Base-by-base conservation (phyloP, 2,113 vertebrate genomes). In the Pseudonaja textilis region DNA sequence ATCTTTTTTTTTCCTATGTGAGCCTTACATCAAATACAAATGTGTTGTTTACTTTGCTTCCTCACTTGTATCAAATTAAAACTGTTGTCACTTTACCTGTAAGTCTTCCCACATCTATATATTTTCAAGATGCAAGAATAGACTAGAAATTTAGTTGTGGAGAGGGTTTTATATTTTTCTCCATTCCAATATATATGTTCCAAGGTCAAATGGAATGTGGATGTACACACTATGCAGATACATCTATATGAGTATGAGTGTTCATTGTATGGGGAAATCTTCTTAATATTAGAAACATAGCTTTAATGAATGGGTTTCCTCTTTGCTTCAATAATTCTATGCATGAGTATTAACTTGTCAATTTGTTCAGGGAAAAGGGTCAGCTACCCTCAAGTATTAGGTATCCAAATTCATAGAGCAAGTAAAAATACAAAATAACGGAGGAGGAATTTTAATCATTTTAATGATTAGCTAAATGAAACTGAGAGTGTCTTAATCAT, bases 1-100 rank as follows among this genome's bases (percentile, higher is more conserved):
- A 47, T 61, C 56, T 59, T 64, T 87, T 64, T 26, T 26, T 50
- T 34, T n/a, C 8, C 45, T 87, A 29, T 42, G 88, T 54, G n/a
- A 29, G 7, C 5, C 39, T 11, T 57, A 34, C 34, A 47, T 16
- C 91, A 89, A 90, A 94, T 93, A 11, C 61, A 93, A 95, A 90
- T 47, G 34, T 90, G 55, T 4, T 1, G 94, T 12, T 39, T 52
- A 59, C 25, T 29, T 54, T 91, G 12, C 86, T 93, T 87, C 26
- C 26, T 8, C 2, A 94, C 9, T 39, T 45, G 20, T 64, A 94
- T 88, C 29, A 93, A 92, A 94, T 93, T 96, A 92, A 94, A 96
- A 57, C 29, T 25, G 45, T 61, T 91, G 85, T 56, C 87, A 85
- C 52, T 88, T 92, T 56, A 92, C 87, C 61, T 89, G 34, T n/a